Conservation (phyloP, 2,797 vertebrate genomes). For the Malacoctenus gilli region DNA sequence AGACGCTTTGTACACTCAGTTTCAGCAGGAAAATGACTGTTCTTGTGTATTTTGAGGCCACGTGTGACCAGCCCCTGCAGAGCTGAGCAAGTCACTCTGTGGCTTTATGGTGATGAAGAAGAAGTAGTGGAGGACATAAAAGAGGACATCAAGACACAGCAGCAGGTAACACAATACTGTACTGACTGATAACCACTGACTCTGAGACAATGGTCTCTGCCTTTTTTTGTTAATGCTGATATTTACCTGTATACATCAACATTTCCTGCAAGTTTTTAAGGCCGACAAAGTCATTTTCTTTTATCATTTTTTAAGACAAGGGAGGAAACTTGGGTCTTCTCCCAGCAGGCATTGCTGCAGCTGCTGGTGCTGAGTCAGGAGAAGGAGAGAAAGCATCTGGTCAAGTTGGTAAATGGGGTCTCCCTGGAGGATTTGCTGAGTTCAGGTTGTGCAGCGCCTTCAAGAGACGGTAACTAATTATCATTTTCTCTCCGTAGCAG, state of each 20-base stretch:
- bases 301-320: slow-evolving; percentile 16
- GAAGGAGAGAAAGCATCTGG: slow-evolving; percentile 75
- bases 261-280: too few relatives aligned
- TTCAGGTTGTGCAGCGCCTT: slow-evolving; percentile 8
- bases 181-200: neutral
- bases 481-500: neutral
- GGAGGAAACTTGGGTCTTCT: slow-evolving; percentile 27
- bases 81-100: slow-evolving; percentile 58
- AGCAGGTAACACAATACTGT: slow-evolving; percentile 62
- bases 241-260: too few relatives aligned
- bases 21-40: neutral
- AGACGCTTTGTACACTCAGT: neutral
- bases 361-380: slow-evolving; percentile 78
- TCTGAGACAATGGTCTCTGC: neutral
- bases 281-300: too few relatives aligned
- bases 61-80: slow-evolving; percentile 46
- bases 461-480: slow-evolving; percentile 41
- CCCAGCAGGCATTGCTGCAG: slow-evolving; percentile 71
- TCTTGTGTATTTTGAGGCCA: slow-evolving; percentile 61
- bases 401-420: slow-evolving; percentile 66
- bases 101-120: slow-evolving; percentile 50
- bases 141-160: slow-evolving; percentile 20
- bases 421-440: slow-evolving; percentile 68
- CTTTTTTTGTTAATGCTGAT: slow-evolving; percentile 5
- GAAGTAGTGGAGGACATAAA: slow-evolving; percentile 24